Conservation (phyloP, 1,140 invertebrate species). For the Anagrus nilaparvatae region DNA sequence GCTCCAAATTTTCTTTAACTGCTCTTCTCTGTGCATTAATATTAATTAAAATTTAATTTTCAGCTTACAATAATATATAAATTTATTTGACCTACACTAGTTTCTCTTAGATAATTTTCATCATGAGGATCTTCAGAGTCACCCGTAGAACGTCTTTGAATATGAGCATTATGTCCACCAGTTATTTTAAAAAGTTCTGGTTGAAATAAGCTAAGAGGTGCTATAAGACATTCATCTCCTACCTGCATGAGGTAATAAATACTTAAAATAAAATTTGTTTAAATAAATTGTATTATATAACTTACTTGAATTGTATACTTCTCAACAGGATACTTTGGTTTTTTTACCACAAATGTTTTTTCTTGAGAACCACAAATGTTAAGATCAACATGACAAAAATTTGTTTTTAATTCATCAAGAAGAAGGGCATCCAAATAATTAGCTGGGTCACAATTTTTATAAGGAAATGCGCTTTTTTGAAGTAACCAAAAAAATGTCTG, state of each 20-base stretch:
- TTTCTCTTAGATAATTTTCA: conserved; percentile 82
- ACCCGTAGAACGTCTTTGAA: conserved; percentile 63
- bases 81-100: conserved; percentile 51
- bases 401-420: conserved; percentile 77
- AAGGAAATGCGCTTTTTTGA: conserved; percentile 81
- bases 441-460: conserved; percentile 62
- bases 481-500: conserved; percentile 79
- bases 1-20: conserved; percentile 54
- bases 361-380: conserved; percentile 78
- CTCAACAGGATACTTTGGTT: conserved; percentile 57
- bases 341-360: conserved; percentile 64
- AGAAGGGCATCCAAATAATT: conserved; percentile 63
- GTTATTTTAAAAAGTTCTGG: conserved; percentile 82
- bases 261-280: neutral
- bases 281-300: conserved; percentile 4
- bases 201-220: conserved; percentile 78
- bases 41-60: conserved; percentile 5
- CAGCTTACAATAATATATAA: conserved; percentile 1
- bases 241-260: conserved; percentile 46
- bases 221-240: conserved; percentile 88
- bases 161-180: conserved; percentile 58
- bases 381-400: conserved; percentile 83
- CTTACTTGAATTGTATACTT: conserved; percentile 59
- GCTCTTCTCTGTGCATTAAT: conserved; percentile 41
- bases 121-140: conserved; percentile 91